These are phyloP conservation scores for Cryptotis parvus DNA, from an alignment of 2,113 vertebrate species.

Conservation along the genomic window DNA sequence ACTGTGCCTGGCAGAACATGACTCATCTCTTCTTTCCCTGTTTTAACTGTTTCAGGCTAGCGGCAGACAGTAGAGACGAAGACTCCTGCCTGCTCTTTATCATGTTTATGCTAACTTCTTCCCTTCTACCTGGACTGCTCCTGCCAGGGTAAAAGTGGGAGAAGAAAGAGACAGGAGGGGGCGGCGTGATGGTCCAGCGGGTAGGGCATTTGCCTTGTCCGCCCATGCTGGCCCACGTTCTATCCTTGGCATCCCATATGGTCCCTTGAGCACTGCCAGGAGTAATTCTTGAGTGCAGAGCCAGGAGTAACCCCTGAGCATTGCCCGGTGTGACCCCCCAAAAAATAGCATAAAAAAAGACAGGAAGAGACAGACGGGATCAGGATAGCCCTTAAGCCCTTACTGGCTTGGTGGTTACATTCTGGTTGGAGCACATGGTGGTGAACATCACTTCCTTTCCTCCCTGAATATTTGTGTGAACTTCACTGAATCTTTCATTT, in stretches of 20 bases:
- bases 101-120: not conserved
- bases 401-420: not conserved
- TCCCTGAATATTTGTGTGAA: not conserved
- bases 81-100: not conserved
- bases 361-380: not conserved
- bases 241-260: no score
- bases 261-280: no score
- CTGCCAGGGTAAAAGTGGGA: not conserved
- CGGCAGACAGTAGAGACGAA: not conserved
- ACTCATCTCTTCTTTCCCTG: not conserved
- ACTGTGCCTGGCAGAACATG: not conserved
- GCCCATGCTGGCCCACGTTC: no score
- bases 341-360: no score
- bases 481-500: no score
- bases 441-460: not conserved
- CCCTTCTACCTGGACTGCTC: not conserved
- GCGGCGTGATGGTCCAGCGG: no score
- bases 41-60: not conserved
- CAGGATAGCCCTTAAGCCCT: not conserved
- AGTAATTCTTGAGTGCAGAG: no score
- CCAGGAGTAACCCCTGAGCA: no score
- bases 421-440: not conserved
- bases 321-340: no score
- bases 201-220: no score
- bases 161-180: not conserved